Evolutionary conservation across 2,797 vertebrate species (phyloP).

Genomic region (Alauda arvensis): DNA sequence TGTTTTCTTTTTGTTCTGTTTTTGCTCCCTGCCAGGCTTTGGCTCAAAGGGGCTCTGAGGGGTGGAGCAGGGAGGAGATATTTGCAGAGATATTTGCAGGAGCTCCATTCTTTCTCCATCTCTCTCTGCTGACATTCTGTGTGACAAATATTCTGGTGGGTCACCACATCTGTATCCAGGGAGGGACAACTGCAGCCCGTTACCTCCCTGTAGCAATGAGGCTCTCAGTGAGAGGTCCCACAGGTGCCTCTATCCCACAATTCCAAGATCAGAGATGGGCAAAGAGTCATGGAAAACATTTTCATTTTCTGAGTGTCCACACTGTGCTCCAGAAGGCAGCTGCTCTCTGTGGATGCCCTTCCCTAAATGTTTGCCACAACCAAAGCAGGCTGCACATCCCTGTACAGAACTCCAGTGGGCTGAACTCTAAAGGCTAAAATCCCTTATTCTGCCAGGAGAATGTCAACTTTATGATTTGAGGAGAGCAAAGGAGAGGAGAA

Average conservation of each 20-base stretch:
- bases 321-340: not conserved
- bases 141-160: not conserved
- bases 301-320: not conserved
- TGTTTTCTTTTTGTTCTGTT: no score
- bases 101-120: not conserved
- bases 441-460: not conserved
- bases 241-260: not conserved
- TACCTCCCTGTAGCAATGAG: fast-evolving
- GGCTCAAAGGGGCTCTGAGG: not conserved
- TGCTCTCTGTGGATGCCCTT: not conserved
- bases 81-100: not conserved
- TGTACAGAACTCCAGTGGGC: not conserved
- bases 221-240: not conserved
- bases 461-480: not conserved
- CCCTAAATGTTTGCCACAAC: not conserved
- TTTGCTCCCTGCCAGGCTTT: not conserved
- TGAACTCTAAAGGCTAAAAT: not conserved
- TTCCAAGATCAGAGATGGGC: not conserved
- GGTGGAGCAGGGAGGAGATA: not conserved
- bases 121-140: not conserved
- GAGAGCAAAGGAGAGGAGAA: not conserved
- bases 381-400: fast-evolving
- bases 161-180: not conserved
- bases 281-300: not conserved
- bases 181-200: not conserved